Evolutionary conservation across 1,140 invertebrate species (phyloP).

Genomic region (Drosophila carrolli): DNA sequence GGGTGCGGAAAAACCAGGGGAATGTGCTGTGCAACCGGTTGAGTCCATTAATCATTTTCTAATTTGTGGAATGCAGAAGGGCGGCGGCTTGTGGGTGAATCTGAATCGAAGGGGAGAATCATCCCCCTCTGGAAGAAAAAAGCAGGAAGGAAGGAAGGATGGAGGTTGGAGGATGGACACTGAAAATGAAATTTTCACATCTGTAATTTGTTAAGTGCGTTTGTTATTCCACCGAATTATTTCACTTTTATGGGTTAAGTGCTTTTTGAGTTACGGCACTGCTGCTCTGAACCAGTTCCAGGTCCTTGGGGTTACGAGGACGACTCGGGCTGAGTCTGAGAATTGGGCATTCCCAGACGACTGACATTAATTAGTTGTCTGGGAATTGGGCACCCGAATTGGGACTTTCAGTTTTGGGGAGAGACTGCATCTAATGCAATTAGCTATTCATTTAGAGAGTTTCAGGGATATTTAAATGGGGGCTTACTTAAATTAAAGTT

Average conservation of each 20-base stretch:
- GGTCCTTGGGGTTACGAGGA: slow-evolving; percentile 53
- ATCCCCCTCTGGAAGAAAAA: slow-evolving; percentile 13
- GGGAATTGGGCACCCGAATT: slow-evolving; percentile 49
- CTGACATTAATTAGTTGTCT: slow-evolving; percentile 73
- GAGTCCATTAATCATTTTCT: slow-evolving; percentile 85
- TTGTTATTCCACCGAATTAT: slow-evolving; percentile 83
- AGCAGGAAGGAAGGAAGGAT: slow-evolving; percentile 25
- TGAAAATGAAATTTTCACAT: slow-evolving; percentile 84
- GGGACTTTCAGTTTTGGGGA: too few species aligned
- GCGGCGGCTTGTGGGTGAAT: slow-evolving; percentile 2
- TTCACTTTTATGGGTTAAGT: slow-evolving; percentile 84
- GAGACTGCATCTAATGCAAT: slow-evolving; percentile 18
- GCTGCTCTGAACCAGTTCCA: slow-evolving; percentile 2
- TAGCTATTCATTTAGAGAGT: slow-evolving; percentile 7
- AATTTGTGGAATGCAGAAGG: slow-evolving; percentile 82
- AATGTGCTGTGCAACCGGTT: slow-evolving; percentile 76
- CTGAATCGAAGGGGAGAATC: slow-evolving; percentile 22
- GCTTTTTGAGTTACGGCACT: slow-evolving; percentile 78
- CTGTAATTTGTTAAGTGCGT: slow-evolving; percentile 85
- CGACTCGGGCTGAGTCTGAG: neutral
- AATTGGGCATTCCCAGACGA: slow-evolving; percentile 44
- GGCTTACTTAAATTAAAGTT: neutral
- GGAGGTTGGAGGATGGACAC: slow-evolving; percentile 50
- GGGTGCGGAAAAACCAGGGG: neutral
- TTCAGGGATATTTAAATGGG: neutral